These are phyloP conservation scores for Tautogolabrus adspersus DNA, from an alignment of 2,113 vertebrate species.

Conservation along the genomic window DNA sequence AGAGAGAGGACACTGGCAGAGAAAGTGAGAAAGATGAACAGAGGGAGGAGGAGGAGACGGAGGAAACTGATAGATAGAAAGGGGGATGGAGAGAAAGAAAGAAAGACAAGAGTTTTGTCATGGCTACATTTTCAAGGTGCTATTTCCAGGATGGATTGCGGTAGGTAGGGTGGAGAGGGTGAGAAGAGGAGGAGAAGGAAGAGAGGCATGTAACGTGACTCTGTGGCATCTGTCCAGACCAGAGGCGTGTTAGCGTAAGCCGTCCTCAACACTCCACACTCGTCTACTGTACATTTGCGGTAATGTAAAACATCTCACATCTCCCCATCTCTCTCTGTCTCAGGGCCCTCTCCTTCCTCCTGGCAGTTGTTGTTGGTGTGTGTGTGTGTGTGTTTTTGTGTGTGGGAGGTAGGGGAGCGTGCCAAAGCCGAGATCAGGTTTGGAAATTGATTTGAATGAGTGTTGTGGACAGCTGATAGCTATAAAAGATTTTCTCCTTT, in stretches of 20 bases:
- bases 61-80: slow-evolving; percentile 21
- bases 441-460: slow-evolving; percentile 84
- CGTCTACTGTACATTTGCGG: slow-evolving; percentile 81
- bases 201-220: slow-evolving; percentile 72
- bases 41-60: slow-evolving; percentile 17
- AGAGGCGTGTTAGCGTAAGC: slow-evolving; percentile 75
- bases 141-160: slow-evolving; percentile 69
- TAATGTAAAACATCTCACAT: slow-evolving; percentile 83
- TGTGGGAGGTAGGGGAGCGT: slow-evolving; percentile 56
- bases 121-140: slow-evolving; percentile 67
- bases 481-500: slow-evolving; percentile 79
- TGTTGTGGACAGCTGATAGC: slow-evolving; percentile 83
- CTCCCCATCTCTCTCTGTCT: slow-evolving; percentile 46
- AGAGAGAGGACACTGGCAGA: slow-evolving; percentile 18
- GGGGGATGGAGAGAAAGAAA: slow-evolving; percentile 24
- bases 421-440: slow-evolving; percentile 82
- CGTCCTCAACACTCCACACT: slow-evolving; percentile 68
- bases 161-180: slow-evolving; percentile 36
- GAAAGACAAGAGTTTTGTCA: slow-evolving; percentile 42
- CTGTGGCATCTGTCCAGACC: slow-evolving; percentile 76
- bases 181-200: slow-evolving; percentile 29
- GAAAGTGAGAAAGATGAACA: slow-evolving; percentile 41
- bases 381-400: slow-evolving; percentile 9
- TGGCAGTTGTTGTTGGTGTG: slow-evolving; percentile 40
- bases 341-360: slow-evolving; percentile 50